A percentile compares a stretch with the other conserved stretches of the same genome.
phyloP scores from a whole-genome alignment of 2,888 invertebrate species.

The Acanthosepion esculentum region DNA sequence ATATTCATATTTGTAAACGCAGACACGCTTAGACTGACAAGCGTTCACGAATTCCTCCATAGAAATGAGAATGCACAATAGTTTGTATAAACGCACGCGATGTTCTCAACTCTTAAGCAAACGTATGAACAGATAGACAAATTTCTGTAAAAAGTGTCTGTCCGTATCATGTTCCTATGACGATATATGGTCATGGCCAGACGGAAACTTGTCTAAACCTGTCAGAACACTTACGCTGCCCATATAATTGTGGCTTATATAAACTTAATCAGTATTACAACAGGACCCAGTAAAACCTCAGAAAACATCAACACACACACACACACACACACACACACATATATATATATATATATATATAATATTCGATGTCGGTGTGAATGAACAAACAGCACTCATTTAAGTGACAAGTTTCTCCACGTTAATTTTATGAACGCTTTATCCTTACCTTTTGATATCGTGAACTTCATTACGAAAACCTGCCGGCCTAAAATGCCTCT shows the following conservation, averaged over 20 bases:
- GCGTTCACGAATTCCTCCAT: not conserved
- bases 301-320: not conserved
- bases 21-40: not conserved
- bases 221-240: not conserved
- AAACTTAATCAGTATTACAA: not conserved
- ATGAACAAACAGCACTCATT: too few relatives aligned
- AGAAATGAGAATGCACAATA: not conserved
- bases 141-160: not conserved
- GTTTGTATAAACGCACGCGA: not conserved
- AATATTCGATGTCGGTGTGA: too few relatives aligned
- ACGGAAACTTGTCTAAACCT: slow-evolving; percentile 5
- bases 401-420: too few relatives aligned
- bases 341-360: too few relatives aligned
- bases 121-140: not conserved
- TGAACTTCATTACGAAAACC: too few relatives aligned
- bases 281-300: not conserved
- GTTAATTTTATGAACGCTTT: too few relatives aligned
- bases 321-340: too few relatives aligned
- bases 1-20: not conserved
- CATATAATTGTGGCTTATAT: not conserved
- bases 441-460: too few relatives aligned
- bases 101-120: not conserved
- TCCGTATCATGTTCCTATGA: slow-evolving; percentile 1
- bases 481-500: too few relatives aligned
- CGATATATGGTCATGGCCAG: not conserved